Conservation (phyloP, 2,797 vertebrate species). For the Perodicticus potto region DNA sequence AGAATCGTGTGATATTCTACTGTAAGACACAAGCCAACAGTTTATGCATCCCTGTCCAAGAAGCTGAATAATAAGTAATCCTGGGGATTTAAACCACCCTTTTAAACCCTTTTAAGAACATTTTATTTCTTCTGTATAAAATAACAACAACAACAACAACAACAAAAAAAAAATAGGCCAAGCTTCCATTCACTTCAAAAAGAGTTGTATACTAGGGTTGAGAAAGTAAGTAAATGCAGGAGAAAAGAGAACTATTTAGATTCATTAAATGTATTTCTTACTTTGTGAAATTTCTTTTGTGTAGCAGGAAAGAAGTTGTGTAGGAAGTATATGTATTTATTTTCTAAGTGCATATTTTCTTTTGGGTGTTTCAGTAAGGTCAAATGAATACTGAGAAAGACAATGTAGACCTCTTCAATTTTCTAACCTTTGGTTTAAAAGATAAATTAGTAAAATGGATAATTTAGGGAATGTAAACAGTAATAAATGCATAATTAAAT, state of each 20-base stretch:
- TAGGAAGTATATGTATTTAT: neutral
- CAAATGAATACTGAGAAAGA: neutral
- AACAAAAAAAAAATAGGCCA: neutral
- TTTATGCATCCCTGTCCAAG: slow-evolving; percentile 48
- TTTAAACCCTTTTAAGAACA: slow-evolving; percentile 25
- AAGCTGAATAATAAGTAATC: slow-evolving; percentile 56
- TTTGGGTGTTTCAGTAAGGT: neutral
- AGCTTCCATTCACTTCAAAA: neutral
- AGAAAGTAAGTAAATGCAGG: neutral
- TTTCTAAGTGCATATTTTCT: slow-evolving; percentile 23
- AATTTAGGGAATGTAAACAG: neutral
- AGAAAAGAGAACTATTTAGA: slow-evolving; percentile 2
- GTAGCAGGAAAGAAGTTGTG: neutral
- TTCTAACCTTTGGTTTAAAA: slow-evolving; percentile 4
- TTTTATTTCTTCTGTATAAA: slow-evolving; percentile 55
- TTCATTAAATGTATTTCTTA: neutral
- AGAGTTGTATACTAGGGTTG: neutral
- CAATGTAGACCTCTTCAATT: neutral
- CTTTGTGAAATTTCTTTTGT: slow-evolving; percentile 25
- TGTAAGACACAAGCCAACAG: slow-evolving; percentile 26
- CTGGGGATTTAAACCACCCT: slow-evolving; percentile 32
- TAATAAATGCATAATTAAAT: slow-evolving; percentile 49
- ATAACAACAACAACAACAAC: neutral
- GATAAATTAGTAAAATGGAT: slow-evolving; percentile 15
- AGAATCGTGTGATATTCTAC: slow-evolving; percentile 51